A percentile compares a stretch with the other conserved stretches of the same genome.
These are phyloP conservation scores for Oreochromis niloticus DNA, from an alignment of 2,113 vertebrate species.

Conservation along the genomic window DNA sequence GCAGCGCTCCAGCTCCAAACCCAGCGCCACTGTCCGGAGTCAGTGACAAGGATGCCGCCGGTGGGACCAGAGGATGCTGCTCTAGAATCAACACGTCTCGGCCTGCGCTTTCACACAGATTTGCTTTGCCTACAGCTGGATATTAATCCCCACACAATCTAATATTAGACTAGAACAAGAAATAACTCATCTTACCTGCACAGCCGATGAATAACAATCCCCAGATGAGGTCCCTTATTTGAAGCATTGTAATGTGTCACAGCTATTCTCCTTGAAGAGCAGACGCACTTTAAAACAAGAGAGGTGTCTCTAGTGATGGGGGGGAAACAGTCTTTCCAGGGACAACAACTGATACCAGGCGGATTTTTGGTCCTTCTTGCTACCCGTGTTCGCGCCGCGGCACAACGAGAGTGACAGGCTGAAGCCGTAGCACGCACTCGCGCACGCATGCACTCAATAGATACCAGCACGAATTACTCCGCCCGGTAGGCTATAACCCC, in stretches of 20 bases:
- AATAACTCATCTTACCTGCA: slow-evolving; percentile 77
- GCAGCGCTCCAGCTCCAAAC: neutral
- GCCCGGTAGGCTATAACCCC: slow-evolving; percentile 60
- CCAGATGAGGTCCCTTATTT: slow-evolving; percentile 82
- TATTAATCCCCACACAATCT: neutral
- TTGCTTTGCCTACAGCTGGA: neutral
- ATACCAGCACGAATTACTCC: slow-evolving; percentile 79
- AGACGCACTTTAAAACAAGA: slow-evolving; percentile 30
- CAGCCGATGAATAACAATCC: slow-evolving; percentile 81
- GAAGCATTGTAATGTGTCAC: slow-evolving; percentile 84
- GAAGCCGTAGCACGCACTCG: slow-evolving; percentile 81
- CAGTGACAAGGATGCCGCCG: slow-evolving; percentile 24
- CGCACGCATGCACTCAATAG: slow-evolving; percentile 55
- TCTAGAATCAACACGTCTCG: neutral
- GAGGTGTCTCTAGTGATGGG: slow-evolving; percentile 3
- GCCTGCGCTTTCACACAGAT: neutral
- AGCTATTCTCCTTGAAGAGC: slow-evolving; percentile 70
- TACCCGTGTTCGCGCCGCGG: slow-evolving; percentile 72
- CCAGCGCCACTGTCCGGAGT: neutral
- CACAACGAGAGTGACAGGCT: slow-evolving; percentile 88
- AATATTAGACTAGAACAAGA: neutral
- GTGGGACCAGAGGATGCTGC: slow-evolving; percentile 41
- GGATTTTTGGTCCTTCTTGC: slow-evolving; percentile 59
- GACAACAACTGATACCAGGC: slow-evolving; percentile 37
- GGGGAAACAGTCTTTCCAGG: slow-evolving; percentile 4